Percentiles rank a stretch among this genome's conserved stretches.
Conservation (phyloP, 2,113 vertebrate genomes). For the Neoarius graeffei region DNA sequence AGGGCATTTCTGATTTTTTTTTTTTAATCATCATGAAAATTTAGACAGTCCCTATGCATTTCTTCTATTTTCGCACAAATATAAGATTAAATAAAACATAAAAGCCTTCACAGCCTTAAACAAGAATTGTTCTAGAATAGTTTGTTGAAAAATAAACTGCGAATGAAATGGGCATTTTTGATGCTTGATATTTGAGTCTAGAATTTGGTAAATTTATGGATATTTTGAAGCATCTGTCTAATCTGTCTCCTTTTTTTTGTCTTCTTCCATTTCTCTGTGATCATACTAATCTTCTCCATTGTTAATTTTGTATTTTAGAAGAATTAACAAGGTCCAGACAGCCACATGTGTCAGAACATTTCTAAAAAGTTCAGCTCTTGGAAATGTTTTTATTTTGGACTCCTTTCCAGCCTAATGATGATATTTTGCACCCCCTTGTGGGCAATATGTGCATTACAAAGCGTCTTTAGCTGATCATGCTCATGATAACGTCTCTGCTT, state of each 20-base stretch:
- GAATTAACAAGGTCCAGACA: neutral
- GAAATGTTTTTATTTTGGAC: constrained; percentile 1
- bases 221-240: neutral
- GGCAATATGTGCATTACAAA: constrained; percentile 42
- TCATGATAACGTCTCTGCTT: neutral
- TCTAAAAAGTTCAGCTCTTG: neutral
- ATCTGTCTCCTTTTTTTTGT: neutral
- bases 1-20: neutral
- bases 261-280: neutral
- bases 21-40: constrained; percentile 15
- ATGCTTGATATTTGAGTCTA: neutral
- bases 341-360: neutral
- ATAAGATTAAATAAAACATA: neutral
- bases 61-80: constrained; percentile 5
- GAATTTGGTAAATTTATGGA: neutral
- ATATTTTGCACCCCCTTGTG: constrained; percentile 69
- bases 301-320: neutral
- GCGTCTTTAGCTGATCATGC: neutral
- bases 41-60: neutral
- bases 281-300: neutral
- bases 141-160: neutral
- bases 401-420: neutral
- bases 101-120: neutral
- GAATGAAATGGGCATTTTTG: neutral
- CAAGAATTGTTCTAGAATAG: constrained; percentile 6